These are phyloP conservation scores for Falcaria lacertinaria DNA, from an alignment of 2,888 invertebrate species.

Conservation along the genomic window DNA sequence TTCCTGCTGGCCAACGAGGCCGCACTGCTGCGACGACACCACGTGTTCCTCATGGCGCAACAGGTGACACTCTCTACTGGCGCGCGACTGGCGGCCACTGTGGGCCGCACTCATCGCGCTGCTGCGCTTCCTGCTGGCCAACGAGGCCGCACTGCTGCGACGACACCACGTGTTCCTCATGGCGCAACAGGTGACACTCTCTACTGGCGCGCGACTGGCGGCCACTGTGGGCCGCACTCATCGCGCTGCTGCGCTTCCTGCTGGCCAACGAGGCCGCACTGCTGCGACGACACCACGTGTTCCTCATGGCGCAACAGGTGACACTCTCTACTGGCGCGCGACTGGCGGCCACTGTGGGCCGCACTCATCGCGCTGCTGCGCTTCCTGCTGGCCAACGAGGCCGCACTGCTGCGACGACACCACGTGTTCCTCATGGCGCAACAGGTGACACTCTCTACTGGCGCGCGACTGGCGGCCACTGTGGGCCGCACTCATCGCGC, in stretches of 20 bases:
- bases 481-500: conserved; percentile 95
- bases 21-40: conserved; percentile 92
- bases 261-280: conserved; percentile 93
- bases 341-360: conserved; percentile 98
- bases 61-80: conserved; percentile 79
- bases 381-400: conserved; percentile 94
- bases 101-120: conserved; percentile 97
- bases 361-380: conserved; percentile 94
- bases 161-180: conserved; percentile 96
- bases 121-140: conserved; percentile 92
- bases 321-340: conserved; percentile 69
- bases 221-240: conserved; percentile 96
- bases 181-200: conserved; percentile 82
- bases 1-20: conserved; percentile 95
- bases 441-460: conserved; percentile 62
- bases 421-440: conserved; percentile 94
- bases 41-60: conserved; percentile 93
- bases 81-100: conserved; percentile 95
- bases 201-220: conserved; percentile 93
- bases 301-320: conserved; percentile 89
- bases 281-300: conserved; percentile 95
- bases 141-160: conserved; percentile 92
- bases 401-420: conserved; percentile 91
- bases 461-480: conserved; percentile 94
- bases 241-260: conserved; percentile 93